A percentile compares a stretch with the other conserved stretches of the same genome.
phyloP scores from a whole-genome alignment of 2,888 invertebrate genomes.

The Clostera curtula region DNA sequence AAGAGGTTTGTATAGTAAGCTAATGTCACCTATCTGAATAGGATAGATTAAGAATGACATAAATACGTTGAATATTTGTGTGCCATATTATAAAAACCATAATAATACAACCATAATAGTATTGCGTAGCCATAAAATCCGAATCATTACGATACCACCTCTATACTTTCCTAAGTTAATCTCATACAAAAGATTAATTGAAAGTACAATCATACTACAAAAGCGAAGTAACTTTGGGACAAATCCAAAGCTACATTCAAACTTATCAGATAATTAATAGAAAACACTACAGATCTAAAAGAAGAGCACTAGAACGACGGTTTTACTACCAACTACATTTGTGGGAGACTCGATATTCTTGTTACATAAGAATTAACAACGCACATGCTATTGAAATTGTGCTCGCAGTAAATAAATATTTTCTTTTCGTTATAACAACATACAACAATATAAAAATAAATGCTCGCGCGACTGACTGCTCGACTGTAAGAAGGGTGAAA shows the following conservation, averaged over 20 bases:
- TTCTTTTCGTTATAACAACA: conserved; percentile 45
- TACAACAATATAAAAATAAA: conserved; percentile 71
- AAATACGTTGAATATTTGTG: too few species aligned
- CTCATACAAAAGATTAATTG: conserved; percentile 62
- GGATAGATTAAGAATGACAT: too few species aligned
- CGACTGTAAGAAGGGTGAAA: too few species aligned
- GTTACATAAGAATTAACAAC: conserved; percentile 42
- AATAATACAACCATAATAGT: too few species aligned
- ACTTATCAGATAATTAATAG: conserved; percentile 14
- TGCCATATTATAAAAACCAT: too few species aligned
- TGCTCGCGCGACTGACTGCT: conserved; percentile 65
- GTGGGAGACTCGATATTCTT: conserved; percentile 30
- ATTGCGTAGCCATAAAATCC: conserved; percentile 31
- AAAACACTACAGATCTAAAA: conserved; percentile 20
- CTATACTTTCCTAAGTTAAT: conserved; percentile 63
- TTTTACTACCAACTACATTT: conserved; percentile 24
- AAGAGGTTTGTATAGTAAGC: too few species aligned
- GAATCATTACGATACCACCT: conserved; percentile 44
- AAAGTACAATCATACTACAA: conserved; percentile 47
- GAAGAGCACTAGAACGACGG: conserved; percentile 24
- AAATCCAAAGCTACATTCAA: conserved; percentile 18
- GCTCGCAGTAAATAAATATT: conserved; percentile 41
- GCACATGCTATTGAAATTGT: conserved; percentile 30
- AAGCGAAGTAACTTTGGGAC: conserved; percentile 24
- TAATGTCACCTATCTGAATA: too few species aligned